These are phyloP conservation scores for Agapornis canus DNA, from an alignment of 2,797 vertebrate species.

Conservation along the genomic window DNA sequence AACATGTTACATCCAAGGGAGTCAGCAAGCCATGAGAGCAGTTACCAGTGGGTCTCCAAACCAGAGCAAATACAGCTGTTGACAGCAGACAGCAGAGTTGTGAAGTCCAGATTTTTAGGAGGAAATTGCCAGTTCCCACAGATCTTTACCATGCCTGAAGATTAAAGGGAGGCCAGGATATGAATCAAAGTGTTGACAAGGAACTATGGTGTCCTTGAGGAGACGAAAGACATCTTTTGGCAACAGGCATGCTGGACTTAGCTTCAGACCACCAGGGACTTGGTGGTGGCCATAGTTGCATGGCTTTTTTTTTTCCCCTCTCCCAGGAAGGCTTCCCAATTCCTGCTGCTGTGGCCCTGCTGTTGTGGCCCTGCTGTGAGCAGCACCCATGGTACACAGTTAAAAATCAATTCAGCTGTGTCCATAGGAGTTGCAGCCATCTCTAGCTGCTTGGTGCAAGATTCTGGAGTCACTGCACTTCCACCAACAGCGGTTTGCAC, in stretches of 20 bases:
- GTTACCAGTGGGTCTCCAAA: background rate
- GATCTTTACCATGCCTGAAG: background rate
- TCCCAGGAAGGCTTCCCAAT: background rate
- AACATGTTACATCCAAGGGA: fast-evolving
- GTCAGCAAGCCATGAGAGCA: background rate
- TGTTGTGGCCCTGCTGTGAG: background rate
- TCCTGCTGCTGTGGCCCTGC: background rate
- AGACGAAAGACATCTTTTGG: background rate
- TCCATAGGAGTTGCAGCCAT: background rate
- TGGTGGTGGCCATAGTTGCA: background rate
- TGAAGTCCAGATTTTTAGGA: background rate
- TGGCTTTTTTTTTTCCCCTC: background rate
- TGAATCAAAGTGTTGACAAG: background rate
- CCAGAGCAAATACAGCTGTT: background rate
- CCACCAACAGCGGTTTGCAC: background rate
- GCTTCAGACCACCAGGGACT: background rate
- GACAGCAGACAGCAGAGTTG: background rate
- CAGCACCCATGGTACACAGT: background rate
- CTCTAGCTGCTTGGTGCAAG: background rate
- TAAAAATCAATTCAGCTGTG: background rate
- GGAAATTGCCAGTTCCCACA: background rate
- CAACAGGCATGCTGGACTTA: background rate
- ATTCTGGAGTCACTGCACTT: background rate
- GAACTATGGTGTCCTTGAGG: fast-evolving
- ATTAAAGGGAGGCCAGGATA: background rate